A percentile compares a stretch with the other conserved stretches of the same genome.
Conservation (phyloP, 1,140 invertebrate genomes). For the Metopolophium dirhodum region DNA sequence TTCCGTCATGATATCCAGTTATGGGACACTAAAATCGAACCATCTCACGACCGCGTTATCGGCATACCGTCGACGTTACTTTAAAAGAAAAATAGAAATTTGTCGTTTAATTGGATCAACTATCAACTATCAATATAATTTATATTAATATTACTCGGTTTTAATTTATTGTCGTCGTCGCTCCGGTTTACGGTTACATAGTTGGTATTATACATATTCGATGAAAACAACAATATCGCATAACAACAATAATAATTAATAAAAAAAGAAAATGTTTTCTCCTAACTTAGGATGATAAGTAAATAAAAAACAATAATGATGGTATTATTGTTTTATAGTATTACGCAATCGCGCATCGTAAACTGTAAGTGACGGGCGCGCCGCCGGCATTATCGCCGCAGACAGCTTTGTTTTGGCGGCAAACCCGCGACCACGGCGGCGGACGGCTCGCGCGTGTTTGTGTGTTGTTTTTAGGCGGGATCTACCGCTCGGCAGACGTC, state of each 20-base stretch:
- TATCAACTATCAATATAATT: not conserved
- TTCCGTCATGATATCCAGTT: not conserved
- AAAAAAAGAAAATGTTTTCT: not conserved
- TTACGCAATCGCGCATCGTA: not conserved
- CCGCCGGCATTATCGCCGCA: not conserved
- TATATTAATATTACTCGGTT: not conserved
- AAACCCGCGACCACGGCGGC: conserved; percentile 14
- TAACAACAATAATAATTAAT: not conserved
- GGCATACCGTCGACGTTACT: not conserved
- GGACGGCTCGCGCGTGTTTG: not conserved
- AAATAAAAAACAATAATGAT: conserved; percentile 20
- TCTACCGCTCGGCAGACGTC: conserved; percentile 28
- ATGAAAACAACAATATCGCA: not conserved
- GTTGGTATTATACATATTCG: not conserved
- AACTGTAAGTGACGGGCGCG: not conserved
- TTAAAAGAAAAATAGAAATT: not conserved
- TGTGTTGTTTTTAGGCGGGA: conserved; percentile 51
- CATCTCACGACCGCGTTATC: not conserved
- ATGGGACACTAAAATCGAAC: not conserved
- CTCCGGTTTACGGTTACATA: not conserved
- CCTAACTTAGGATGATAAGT: not conserved
- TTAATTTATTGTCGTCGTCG: not conserved
- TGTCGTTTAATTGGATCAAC: not conserved
- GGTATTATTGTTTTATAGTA: not conserved
- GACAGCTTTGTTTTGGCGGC: conserved; percentile 49